Conservation (phyloP, 2,113 vertebrate species). For the Oreochromis tanganicae region DNA sequence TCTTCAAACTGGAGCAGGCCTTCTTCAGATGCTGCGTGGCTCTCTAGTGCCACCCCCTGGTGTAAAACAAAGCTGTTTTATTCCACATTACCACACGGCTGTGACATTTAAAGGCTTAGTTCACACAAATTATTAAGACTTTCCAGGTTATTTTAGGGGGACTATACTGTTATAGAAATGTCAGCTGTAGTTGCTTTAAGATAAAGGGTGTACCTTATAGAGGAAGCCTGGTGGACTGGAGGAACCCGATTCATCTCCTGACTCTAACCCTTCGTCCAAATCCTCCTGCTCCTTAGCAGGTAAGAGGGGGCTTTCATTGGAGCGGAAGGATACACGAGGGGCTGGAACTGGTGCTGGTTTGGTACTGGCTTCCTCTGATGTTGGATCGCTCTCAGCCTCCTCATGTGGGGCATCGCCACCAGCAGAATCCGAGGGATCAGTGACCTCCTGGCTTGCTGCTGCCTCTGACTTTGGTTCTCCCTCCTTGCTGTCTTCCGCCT, state of each 20-base stretch:
- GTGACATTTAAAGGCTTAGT: neutral
- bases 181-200: neutral
- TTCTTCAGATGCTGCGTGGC: constrained; percentile 40
- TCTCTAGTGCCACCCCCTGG: constrained; percentile 68
- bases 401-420: neutral
- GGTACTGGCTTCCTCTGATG: neutral
- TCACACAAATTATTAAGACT: rapidly evolving
- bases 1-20: constrained; percentile 63
- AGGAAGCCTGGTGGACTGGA: constrained; percentile 52
- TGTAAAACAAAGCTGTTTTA: neutral
- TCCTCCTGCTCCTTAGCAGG: neutral
- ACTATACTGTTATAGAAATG: neutral
- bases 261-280: neutral
- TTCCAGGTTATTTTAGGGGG: neutral
- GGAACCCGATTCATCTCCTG: neutral
- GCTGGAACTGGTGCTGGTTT: constrained; percentile 45
- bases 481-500: constrained; percentile 29
- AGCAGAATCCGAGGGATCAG: neutral
- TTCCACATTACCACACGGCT: neutral
- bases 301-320: neutral
- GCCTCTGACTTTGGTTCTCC: neutral
- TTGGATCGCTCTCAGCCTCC: neutral
- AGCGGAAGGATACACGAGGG: constrained; percentile 46
- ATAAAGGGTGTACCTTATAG: constrained; percentile 48
- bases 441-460: neutral